Conservation (phyloP, 2,113 vertebrate genomes). For the Xenus cinereus region DNA sequence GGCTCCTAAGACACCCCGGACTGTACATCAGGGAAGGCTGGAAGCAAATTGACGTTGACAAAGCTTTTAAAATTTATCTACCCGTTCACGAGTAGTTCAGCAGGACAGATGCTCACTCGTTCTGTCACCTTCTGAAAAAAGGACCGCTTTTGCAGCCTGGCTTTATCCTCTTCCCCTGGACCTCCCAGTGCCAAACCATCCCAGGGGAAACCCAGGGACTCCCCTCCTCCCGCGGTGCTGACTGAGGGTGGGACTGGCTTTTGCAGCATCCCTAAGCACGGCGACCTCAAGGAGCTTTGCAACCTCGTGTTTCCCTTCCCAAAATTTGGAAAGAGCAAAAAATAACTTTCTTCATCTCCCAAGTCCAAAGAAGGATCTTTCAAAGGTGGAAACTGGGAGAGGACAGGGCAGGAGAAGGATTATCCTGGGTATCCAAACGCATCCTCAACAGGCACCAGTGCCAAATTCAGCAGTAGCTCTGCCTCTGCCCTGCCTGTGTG, state of each 20-base stretch:
- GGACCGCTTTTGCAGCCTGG: fast-evolving
- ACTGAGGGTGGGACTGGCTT: fast-evolving
- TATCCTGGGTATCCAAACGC: not conserved
- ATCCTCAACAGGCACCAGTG: not conserved
- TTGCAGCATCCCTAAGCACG: fast-evolving
- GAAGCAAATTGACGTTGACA: not conserved
- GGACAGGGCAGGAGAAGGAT: too few relatives aligned
- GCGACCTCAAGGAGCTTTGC: not conserved
- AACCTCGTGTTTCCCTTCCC: fast-evolving
- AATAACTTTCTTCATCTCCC: not conserved
- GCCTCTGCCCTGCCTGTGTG: not conserved
- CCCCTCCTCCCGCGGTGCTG: fast-evolving
- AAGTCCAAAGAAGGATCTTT: not conserved
- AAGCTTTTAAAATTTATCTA: not conserved
- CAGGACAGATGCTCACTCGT: not conserved
- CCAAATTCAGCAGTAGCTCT: not conserved
- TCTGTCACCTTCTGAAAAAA: not conserved
- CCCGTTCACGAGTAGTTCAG: fast-evolving
- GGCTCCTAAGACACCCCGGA: not conserved
- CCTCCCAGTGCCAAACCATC: not conserved
- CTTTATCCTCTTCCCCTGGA: not conserved
- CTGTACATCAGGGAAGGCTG: not conserved
- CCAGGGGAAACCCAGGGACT: not conserved
- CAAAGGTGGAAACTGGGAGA: not conserved
- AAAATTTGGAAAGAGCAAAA: not conserved